Evolutionary conservation across 2,888 invertebrate species (phyloP).

Genomic region (Ligdia adustata): DNA sequence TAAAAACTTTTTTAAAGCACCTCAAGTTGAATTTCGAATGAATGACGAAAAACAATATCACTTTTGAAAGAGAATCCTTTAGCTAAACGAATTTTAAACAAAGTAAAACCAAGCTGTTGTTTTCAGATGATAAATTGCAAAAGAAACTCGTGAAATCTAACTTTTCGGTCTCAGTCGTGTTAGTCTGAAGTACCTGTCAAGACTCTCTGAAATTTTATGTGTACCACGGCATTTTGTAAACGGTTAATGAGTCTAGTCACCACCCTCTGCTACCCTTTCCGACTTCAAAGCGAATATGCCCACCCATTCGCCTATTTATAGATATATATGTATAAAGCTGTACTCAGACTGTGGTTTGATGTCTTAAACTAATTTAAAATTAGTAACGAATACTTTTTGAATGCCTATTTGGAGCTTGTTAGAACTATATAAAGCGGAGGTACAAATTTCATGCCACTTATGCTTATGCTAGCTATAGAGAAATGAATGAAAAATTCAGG

Average conservation of each 20-base stretch:
- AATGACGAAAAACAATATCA: conserved; percentile 15
- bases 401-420: no score
- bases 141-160: conserved; percentile 33
- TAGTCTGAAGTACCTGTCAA: conserved; percentile 35
- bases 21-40: conserved; percentile 5
- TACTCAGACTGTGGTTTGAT: no score
- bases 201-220: conserved; percentile 35
- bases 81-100: conserved; percentile 18
- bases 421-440: no score
- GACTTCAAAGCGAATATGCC: conserved; percentile 22
- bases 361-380: no score
- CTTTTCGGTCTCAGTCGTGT: conserved; percentile 32
- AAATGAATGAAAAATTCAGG: no score
- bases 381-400: no score
- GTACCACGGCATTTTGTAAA: conserved; percentile 28
- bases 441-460: no score
- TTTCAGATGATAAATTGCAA: conserved; percentile 37
- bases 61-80: conserved; percentile 12
- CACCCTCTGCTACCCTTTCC: conserved; percentile 24
- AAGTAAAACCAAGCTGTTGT: conserved; percentile 20
- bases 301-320: conserved; percentile 7
- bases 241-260: conserved; percentile 25
- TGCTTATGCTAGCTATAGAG: no score
- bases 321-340: no score
- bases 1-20: conserved; percentile 3